Conservation (phyloP, 2,113 vertebrate species). For the Gavialis gangeticus region DNA sequence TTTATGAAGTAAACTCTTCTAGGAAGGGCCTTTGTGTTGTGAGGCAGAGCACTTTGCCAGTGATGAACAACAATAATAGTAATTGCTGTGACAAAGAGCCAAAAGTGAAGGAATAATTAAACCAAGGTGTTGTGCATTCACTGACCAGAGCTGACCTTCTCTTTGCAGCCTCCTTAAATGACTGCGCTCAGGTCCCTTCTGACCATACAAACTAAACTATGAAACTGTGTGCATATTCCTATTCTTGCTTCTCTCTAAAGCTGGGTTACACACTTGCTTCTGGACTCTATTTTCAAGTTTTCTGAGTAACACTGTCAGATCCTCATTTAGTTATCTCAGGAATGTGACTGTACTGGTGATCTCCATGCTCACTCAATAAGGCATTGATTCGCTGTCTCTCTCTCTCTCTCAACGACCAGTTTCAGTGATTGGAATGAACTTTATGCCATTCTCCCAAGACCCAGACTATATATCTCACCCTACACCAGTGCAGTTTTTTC, state of each 20-base stretch:
- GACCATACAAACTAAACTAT: no score
- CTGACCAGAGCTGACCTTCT: constrained; percentile 46
- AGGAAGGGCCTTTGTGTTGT: neutral
- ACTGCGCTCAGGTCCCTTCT: neutral
- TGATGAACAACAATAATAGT: neutral
- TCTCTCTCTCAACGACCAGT: constrained; percentile 31
- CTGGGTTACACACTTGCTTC: constrained; percentile 25
- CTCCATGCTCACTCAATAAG: constrained; percentile 64
- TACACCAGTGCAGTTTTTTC: neutral
- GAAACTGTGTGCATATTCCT: neutral
- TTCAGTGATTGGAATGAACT: constrained; percentile 44
- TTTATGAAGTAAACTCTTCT: neutral
- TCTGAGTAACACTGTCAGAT: constrained; percentile 62
- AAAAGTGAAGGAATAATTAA: neutral
- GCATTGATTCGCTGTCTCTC: constrained; percentile 73
- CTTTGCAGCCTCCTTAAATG: constrained; percentile 19
- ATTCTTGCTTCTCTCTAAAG: neutral
- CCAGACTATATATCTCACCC: neutral
- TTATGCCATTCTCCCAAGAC: neutral
- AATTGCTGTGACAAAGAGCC: neutral
- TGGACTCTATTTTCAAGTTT: constrained; percentile 76
- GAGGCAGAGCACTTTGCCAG: neutral
- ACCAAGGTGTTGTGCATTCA: neutral
- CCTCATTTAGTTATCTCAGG: constrained; percentile 72
- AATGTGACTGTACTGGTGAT: constrained; percentile 67